Conservation (phyloP, 2,797 vertebrate species). For the Acrocephalus scirpaceus region DNA sequence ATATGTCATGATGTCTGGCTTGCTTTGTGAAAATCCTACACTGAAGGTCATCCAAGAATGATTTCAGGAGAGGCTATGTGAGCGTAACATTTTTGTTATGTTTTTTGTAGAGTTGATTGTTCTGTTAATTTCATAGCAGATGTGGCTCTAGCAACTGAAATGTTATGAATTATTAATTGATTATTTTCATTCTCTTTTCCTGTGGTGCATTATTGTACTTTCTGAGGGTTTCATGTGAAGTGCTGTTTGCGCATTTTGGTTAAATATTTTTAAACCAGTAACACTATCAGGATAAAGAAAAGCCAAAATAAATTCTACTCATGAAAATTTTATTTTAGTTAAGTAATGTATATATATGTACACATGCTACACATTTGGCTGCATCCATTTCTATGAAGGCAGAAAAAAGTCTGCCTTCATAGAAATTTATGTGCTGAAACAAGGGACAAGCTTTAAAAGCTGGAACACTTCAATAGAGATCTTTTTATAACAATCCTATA, state of each 20-base stretch:
- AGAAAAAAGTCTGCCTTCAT: constrained; percentile 16
- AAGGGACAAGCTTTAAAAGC: constrained; percentile 35
- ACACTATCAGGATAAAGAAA: neutral
- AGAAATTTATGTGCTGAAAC: constrained; percentile 35
- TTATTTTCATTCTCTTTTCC: neutral
- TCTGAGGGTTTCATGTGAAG: neutral
- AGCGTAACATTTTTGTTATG: neutral
- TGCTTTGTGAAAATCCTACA: neutral
- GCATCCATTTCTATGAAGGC: neutral
- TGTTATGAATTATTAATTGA: constrained; percentile 42
- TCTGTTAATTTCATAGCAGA: neutral
- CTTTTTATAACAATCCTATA: constrained; percentile 24
- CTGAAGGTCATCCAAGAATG: neutral
- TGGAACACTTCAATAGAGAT: neutral
- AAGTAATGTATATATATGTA: constrained; percentile 17
- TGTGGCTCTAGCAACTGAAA: neutral
- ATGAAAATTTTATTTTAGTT: constrained; percentile 51
- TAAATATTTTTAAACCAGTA: constrained; percentile 28
- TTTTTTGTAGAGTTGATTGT: neutral
- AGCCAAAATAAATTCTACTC: constrained; percentile 45
- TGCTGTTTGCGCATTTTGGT: neutral
- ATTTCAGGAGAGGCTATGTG: neutral
- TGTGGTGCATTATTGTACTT: constrained; percentile 3
- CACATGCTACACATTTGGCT: constrained; percentile 23
- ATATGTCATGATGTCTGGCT: neutral